A percentile compares a stretch with the other conserved stretches of the same genome.
These are phyloP conservation scores for Rutpela maculata DNA, from an alignment of 2,888 invertebrate species.

Conservation along the genomic window DNA sequence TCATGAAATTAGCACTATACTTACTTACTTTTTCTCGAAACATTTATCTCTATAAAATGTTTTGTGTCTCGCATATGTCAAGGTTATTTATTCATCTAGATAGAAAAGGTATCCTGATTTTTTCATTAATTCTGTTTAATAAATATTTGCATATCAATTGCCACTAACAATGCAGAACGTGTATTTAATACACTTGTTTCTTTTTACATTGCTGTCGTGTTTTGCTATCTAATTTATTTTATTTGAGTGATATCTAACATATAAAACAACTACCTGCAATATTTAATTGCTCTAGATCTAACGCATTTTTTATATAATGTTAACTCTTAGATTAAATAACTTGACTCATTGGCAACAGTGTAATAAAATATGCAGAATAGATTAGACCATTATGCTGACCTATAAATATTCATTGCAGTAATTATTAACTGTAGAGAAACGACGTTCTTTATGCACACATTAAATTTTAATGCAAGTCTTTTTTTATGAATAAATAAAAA, in stretches of 20 bases:
- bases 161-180: conserved; percentile 23
- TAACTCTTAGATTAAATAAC: conserved; percentile 8
- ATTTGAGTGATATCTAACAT: conserved; percentile 20
- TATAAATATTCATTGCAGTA: conserved; percentile 39
- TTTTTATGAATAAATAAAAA: conserved; percentile 24
- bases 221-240: conserved; percentile 21
- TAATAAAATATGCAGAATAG: conserved; percentile 30
- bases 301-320: neutral
- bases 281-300: conserved; percentile 22
- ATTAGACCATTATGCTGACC: conserved; percentile 21
- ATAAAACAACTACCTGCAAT: conserved; percentile 7
- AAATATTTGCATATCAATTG: neutral
- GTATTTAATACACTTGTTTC: conserved; percentile 18
- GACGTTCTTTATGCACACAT: conserved; percentile 27
- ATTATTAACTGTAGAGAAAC: conserved; percentile 43
- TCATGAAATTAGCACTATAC: too few relatives aligned
- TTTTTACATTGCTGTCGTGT: conserved; percentile 8
- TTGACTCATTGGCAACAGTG: conserved; percentile 25
- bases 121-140: neutral
- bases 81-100: conserved; percentile 11
- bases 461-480: conserved; percentile 14
- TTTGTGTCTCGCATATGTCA: neutral
- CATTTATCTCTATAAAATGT: too few relatives aligned
- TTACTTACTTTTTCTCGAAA: too few relatives aligned
- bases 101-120: neutral